Evolutionary conservation across 1,140 invertebrate species (phyloP), one percentile per base, ranked within the genome.

Genomic region (Adoxophyes honmai): DNA sequence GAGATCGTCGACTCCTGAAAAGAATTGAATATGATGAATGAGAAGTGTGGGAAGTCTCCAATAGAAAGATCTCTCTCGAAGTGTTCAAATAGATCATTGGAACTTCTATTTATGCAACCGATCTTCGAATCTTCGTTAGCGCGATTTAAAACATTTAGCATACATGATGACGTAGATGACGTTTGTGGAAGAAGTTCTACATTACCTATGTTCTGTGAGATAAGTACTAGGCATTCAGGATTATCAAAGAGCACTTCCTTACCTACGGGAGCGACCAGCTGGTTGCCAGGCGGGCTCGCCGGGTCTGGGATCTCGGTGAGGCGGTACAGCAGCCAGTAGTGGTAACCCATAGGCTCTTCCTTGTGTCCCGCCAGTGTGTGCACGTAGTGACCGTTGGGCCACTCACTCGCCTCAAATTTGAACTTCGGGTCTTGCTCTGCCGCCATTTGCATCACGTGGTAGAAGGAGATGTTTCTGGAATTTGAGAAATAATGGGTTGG

Each of bases 381-480:
- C 16, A 97, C 94, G 78, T 97, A 97, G 73, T 97, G 95, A 1
- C 96, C 96, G 71, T 96, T 96, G 0, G 95, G 95, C 96, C 96
- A 97, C 77, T 96, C 94, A 21, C 94, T 94, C 0, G 95, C 94
- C 55, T 93, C 92, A 73, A 95, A 96, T 70, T 94, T 88, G 72
- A 92, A 92, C 71, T 90, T 90, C 1, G 93, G 89, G 75, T 96
- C 94, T 63, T 93, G 90, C 67, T 96, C 94, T 48, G 95, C 94
- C 0, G 95, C 95, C 78, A 94, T 91, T 73, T 95, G 92, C 95
- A 97, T 96, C 36, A 96, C 92, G 68, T 92, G 92, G 79, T 95
- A 96, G 82, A 97, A 96, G 1, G 94, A 95, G n/a, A 94, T 92
- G 74, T 96, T 96, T 60, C 92, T 90, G 74, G 11, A 77, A 73